phyloP scores from a whole-genome alignment of 2,113 vertebrate genomes.

The Ceuthmochares aereus region DNA sequence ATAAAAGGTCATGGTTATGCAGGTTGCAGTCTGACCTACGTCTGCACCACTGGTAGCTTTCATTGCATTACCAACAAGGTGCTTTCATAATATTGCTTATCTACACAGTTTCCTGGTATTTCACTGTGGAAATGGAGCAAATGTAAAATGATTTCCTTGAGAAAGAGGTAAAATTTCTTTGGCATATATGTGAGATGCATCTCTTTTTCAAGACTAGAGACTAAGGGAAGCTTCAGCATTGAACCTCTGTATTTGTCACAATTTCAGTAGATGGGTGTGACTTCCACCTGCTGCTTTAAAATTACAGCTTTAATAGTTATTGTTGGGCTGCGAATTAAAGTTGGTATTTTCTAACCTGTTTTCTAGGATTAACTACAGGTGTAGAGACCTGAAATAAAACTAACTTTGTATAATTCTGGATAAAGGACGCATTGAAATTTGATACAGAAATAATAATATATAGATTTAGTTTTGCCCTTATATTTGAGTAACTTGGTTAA shows the following conservation, averaged over 20 bases:
- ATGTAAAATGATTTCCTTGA: not conserved
- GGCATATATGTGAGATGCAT: not conserved
- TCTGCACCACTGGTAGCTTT: not conserved
- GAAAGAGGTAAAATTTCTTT: not conserved
- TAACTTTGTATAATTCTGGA: not conserved
- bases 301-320: not conserved
- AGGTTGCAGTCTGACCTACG: not conserved
- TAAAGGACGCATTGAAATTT: not conserved
- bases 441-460: not conserved
- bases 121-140: not conserved
- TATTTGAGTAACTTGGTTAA: not conserved
- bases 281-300: not conserved
- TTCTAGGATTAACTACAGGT: not conserved
- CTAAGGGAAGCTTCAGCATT: not conserved
- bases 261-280: not conserved
- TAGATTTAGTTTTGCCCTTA: not conserved
- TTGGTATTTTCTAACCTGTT: not conserved
- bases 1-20: not conserved
- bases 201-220: not conserved
- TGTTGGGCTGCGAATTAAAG: not conserved
- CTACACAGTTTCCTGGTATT: not conserved
- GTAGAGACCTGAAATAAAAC: not conserved
- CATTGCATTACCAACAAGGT: fast-evolving
- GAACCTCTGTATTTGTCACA: not conserved
- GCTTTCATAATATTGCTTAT: not conserved